phyloP scores from a whole-genome alignment of 2,888 invertebrate species.

The Rhagium mordax region DNA sequence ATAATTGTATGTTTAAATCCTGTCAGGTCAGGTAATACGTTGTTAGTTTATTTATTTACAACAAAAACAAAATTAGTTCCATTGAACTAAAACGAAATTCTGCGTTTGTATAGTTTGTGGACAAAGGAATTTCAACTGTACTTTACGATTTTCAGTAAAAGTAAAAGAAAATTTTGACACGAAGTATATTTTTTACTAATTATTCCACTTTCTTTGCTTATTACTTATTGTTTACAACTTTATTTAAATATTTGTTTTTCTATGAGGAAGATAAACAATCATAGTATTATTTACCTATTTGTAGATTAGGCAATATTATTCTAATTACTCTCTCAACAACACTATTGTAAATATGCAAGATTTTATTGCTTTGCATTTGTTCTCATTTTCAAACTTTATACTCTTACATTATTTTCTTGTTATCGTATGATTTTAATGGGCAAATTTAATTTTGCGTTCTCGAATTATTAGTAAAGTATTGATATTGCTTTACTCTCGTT shows the following conservation, averaged over 20 bases:
- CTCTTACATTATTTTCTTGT: not conserved
- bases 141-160: too few relatives aligned
- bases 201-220: too few relatives aligned
- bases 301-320: constrained; percentile 33
- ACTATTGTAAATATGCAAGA: constrained; percentile 27
- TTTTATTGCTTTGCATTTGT: constrained; percentile 1
- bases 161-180: too few relatives aligned
- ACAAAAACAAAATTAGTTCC: too few relatives aligned
- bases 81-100: too few relatives aligned
- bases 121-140: too few relatives aligned
- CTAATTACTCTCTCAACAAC: constrained; percentile 22
- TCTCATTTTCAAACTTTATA: not conserved
- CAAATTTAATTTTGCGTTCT: constrained; percentile 8
- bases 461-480: not conserved
- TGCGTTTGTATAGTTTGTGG: too few relatives aligned
- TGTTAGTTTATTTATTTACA: too few relatives aligned
- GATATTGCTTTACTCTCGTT: not conserved
- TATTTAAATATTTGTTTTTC: not conserved
- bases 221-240: too few relatives aligned
- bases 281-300: constrained; percentile 37
- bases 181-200: too few relatives aligned
- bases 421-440: not conserved
- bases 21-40: too few relatives aligned
- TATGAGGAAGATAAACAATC: constrained; percentile 32
- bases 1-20: too few relatives aligned